Base-by-base conservation (phyloP, 1,140 invertebrate species). In the Drosophila quadrilineata region DNA sequence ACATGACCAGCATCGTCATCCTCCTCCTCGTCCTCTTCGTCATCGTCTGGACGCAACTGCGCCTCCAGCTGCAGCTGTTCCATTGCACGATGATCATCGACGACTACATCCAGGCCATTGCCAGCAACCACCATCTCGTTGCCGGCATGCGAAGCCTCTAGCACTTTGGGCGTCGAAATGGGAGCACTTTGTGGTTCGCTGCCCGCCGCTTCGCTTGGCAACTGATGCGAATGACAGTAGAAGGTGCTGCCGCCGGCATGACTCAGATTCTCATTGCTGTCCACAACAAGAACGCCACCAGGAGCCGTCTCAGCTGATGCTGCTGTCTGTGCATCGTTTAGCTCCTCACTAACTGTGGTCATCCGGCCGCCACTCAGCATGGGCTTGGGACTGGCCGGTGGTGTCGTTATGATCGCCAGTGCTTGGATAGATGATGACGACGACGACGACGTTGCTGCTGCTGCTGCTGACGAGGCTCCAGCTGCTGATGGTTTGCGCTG, bases 301-400 rank as follows among this genome's bases (percentile, higher is more conserved):
- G 36, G 29, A 28, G 17, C 17, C 9, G 31, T 50, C 6, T 68
- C 72, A n/a, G n/a, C n/a, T 4, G 64, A 57, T 8, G 52, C 35
- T 3, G 16, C 36, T n/a, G n/a, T n/a, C 22, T 70, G 56, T 12
- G 19, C 22, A 68, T 85, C 77, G 46, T 60, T 57, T 1, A 75
- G 54, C 57, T 88, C 87, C 45, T 88, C 87, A 26, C 70, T 74
- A 3, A 88, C 87, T 3, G 87, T 88, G 2, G 84, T 72, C 87
- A 88, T 88, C 2, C 76, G 72, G 12, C 68, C 69, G 16, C 58
- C 76, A 4, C 19, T 43, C 6, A 84, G 45, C 17, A 41, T 41
- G 4, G 80, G 87, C 58, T 89, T 89, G 0, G 88, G 87, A 73
- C 87, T 89, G 6, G 77, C 68, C 8, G 88, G 87, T n/a, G 88